Base-by-base conservation (phyloP, 2,888 invertebrate species). In the Caenorhabditis auriculariae region DNA sequence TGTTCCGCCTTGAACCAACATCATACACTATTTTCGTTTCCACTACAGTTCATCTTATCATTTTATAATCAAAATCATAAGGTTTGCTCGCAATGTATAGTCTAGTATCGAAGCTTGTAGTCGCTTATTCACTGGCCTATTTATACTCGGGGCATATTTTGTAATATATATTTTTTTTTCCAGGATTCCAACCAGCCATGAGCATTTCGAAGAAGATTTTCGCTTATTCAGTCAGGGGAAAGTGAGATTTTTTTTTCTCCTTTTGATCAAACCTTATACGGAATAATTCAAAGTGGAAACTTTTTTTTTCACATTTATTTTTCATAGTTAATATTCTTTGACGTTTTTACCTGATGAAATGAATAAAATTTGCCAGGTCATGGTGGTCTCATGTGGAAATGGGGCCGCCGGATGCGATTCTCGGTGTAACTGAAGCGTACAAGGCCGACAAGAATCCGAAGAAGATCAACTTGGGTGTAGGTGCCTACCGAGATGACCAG, bases 351-450 rank as follows among this genome's bases (percentile, higher is more conserved):
- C n/a, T n/a, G n/a, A n/a, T n/a, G n/a, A n/a, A n/a, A n/a, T n/a
- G n/a, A n/a, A n/a, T n/a, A n/a, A n/a, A n/a, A n/a, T n/a, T n/a
- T n/a, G n/a, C n/a, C 42, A 65, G 68, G 46, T 55, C 69, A 45
- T 79, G 79, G 79, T 79, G 76, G 67, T 56, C 63, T 4, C 70
- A 77, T 50, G 80, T 79, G 21, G 74, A 75, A 54, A 76, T 79
- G 79, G 79, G 79, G 32, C 79, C 79, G 3, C 76, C 76, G 17
- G 79, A 79, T 54, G 77, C 77, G 26, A 99, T 99, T 85, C 86
- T 99, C 47, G 98, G 98, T 35, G 90, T 98, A 39, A 91, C 94
- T 0, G 98, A 99, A 83, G 96, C 96, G 0, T 98, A 87, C 84
- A 73, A 73, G 47, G 88, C 86, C 61, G 96, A 98, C 82, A 85